Base-by-base conservation (phyloP, 1,140 invertebrate genomes). In the Nylanderia fulva region DNA sequence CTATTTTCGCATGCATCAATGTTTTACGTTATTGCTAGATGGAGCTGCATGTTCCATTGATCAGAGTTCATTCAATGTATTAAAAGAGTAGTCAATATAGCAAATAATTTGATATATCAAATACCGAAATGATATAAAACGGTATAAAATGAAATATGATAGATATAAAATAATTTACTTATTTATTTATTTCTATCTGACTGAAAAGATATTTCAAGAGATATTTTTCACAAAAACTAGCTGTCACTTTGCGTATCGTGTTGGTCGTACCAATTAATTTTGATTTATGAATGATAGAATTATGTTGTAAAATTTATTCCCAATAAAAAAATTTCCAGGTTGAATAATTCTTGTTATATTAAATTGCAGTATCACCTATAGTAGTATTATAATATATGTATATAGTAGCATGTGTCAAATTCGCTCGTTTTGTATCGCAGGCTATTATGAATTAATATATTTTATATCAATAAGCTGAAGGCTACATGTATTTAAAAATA, bases 221-320 rank as follows among this genome's bases (percentile, higher is more conserved):
- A 48, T 18, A 18, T 48, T 48, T 48, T 15, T 1, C 0, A 48
- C 15, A 48, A 33, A 48, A 48, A 18, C 18, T 45, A n/a, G 15
- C 24, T 45, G 21, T 2, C 13, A 36, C 11, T 64, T 33, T 27
- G 42, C 21, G 18, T 48, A 48, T 48, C 45, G 45, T n/a, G n/a
- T 18, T 48, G 4, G 24, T 27, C 24, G 21, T 11, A 27, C 15
- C 42, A 45, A 24, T 45, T 27, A 68, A 68, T 39, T 64, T 64
- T 13, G 2, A 13, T 61, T 29, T 21, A 9, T 21, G n/a, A 56
- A 8, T n/a, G 4, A 56, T 27, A 66, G 11, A 21, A 15, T 42
- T 68, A 15, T 68, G 5, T 45, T 69, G 29, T n/a, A 69, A 69
- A 69, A 69, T 69, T n/a, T 15, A 27, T 69, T 48, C 13, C 8